Conservation (phyloP, 2,888 invertebrate species). For the Caenorhabditis sp. region DNA sequence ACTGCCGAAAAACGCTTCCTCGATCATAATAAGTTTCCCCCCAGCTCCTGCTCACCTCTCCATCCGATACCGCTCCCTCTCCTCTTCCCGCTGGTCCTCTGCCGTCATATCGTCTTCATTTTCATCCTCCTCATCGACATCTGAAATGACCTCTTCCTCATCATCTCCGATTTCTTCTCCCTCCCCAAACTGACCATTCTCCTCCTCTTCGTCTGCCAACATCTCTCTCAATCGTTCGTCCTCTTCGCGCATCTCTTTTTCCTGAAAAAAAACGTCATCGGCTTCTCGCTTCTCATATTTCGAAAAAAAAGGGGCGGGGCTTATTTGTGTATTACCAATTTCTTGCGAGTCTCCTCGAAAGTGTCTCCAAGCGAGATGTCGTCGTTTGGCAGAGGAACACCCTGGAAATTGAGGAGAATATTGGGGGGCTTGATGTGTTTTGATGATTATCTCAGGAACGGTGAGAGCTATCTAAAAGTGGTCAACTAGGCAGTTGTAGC, state of each 20-base stretch:
- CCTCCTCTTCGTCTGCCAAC: conserved; percentile 69
- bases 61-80: conserved; percentile 54
- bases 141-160: conserved; percentile 9
- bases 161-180: not conserved
- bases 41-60: conserved; percentile 44
- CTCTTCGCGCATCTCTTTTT: conserved; percentile 70
- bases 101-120: conserved; percentile 43
- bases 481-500: too few species aligned
- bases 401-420: too few species aligned
- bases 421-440: too few species aligned
- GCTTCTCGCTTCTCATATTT: conserved; percentile 23
- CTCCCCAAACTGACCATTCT: conserved; percentile 32
- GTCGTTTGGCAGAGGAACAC: conserved; percentile 48
- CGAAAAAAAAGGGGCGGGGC: not conserved
- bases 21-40: too few species aligned
- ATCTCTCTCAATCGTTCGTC: conserved; percentile 65
- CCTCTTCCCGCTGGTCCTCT: conserved; percentile 58
- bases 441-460: too few species aligned
- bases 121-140: conserved; percentile 39
- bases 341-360: conserved; percentile 65
- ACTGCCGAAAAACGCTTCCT: too few species aligned
- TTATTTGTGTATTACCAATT: conserved; percentile 59
- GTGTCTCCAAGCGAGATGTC: conserved; percentile 62
- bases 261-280: conserved; percentile 35
- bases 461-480: too few species aligned